These are phyloP conservation scores for Dasyurus viverrinus DNA, from an alignment of 2,113 vertebrate species.

Conservation along the genomic window DNA sequence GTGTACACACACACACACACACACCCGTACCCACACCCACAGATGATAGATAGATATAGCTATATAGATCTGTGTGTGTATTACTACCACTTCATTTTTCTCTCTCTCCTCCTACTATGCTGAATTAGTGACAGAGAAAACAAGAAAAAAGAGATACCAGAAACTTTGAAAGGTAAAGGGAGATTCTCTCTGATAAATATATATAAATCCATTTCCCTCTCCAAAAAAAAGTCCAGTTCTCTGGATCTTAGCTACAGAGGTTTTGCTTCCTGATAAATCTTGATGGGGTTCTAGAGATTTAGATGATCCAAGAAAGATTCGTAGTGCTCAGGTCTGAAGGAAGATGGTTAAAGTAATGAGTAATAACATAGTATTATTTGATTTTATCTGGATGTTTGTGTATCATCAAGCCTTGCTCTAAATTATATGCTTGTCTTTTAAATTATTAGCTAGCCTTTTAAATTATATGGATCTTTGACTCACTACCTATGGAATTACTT, in stretches of 20 bases:
- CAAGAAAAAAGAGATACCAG: not conserved
- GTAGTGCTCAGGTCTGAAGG: not conserved
- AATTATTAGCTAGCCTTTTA: not conserved
- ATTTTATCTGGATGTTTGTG: not conserved
- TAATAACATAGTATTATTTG: not conserved
- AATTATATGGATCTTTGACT: not conserved
- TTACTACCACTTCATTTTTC: slow-evolving; percentile 1
- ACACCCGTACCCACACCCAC: too few species aligned
- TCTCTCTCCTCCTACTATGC: not conserved
- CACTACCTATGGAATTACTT: not conserved
- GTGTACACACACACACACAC: too few species aligned
- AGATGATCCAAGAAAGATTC: slow-evolving; percentile 10
- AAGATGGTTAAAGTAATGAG: slow-evolving; percentile 12
- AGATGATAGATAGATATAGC: not conserved
- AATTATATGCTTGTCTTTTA: not conserved
- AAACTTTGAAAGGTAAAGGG: not conserved
- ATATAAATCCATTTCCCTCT: not conserved
- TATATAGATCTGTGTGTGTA: not conserved
- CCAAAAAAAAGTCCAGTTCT: not conserved
- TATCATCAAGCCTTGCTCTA: not conserved
- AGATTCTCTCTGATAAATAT: not conserved
- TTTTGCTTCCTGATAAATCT: not conserved
- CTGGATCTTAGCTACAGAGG: not conserved
- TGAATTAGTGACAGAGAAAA: not conserved
- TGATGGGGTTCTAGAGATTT: not conserved